Evolutionary conservation across 2,113 vertebrate species (phyloP).

Genomic region (Lonchura striata): DNA sequence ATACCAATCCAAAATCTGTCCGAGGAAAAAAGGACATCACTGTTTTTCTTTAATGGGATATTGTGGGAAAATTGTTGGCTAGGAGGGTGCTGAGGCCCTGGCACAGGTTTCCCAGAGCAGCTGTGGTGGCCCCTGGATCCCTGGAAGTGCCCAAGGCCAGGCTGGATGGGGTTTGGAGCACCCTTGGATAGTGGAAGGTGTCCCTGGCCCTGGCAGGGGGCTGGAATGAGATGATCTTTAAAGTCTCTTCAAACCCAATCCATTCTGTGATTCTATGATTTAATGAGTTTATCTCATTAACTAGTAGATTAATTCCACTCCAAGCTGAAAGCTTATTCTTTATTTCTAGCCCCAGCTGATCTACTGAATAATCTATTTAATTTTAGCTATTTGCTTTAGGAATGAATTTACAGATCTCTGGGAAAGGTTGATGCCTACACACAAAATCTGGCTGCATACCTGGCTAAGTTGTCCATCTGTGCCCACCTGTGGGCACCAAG

Average conservation of each 20-base stretch:
- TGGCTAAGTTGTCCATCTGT: not conserved
- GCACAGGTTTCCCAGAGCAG: not conserved
- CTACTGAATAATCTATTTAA: not conserved
- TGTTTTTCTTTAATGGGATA: not conserved
- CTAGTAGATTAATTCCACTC: not conserved
- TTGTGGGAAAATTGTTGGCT: not conserved
- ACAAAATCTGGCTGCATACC: not conserved
- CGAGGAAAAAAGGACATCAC: not conserved
- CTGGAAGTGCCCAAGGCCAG: not conserved
- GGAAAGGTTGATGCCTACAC: not conserved
- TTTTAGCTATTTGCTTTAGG: not conserved
- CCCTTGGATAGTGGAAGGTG: accelerated
- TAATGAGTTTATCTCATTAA: not conserved
- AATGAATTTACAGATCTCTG: not conserved
- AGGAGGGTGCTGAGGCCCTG: accelerated
- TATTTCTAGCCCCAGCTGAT: not conserved
- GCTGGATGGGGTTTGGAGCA: accelerated
- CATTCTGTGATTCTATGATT: not conserved
- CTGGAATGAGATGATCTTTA: not conserved
- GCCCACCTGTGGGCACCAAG: not conserved
- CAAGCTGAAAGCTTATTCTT: not conserved
- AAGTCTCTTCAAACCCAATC: not conserved
- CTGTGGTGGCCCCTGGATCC: not conserved
- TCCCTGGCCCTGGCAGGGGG: not conserved
- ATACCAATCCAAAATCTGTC: not conserved